Evolutionary conservation across 2,797 vertebrate genomes (phyloP), one percentile per base, ranked within the genome.

Genomic region (Myotis vivesi): DNA sequence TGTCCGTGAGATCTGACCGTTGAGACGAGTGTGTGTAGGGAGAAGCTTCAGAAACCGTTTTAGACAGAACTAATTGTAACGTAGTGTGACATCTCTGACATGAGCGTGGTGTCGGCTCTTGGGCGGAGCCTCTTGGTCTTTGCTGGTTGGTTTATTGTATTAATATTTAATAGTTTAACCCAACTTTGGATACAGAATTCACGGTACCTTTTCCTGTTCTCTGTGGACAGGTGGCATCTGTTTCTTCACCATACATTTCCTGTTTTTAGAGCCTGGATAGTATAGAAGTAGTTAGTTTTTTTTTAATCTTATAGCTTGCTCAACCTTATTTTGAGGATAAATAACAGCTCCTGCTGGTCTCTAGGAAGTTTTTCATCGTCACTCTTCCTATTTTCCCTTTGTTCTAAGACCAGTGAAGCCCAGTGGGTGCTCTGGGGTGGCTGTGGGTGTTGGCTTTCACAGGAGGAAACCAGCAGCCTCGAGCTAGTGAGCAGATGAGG

Each of bases 181-280:
- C 62, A 62, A 12, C 23, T 8, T 6, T 36, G 17, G 33, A 33
- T 9, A 16, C 2, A 3, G 2, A 0, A 25, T 16, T 5, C 38
- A 44, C 23, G 16, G 6, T 1, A 2, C n/a, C 46, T 30, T n/a
- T 89, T 28, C 30, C n/a, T 79, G 20, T 11, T 15, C 51, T 88
- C 59, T 25, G 30, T 62, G 76, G 59, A n/a, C 6, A 66, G 72
- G 28, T 36, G 33, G 41, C 44, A 6, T 51, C 28, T 51, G 30
- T 51, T 28, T 22, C 73, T 22, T 10, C 17, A 7, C 28, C 6
- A 0, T 28, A 5, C 17, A 0, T 17, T 20, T 19, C 12, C 59
- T 82, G 17, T 41, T 46, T 38, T 28, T 11, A 5, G n/a, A 9
- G 19, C 30, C 46, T 33, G 20, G 53, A 19, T 1, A 44, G 30